These are phyloP conservation scores for Pachypsylla venusta DNA, from an alignment of 1,140 invertebrate species.

Conservation along the genomic window DNA sequence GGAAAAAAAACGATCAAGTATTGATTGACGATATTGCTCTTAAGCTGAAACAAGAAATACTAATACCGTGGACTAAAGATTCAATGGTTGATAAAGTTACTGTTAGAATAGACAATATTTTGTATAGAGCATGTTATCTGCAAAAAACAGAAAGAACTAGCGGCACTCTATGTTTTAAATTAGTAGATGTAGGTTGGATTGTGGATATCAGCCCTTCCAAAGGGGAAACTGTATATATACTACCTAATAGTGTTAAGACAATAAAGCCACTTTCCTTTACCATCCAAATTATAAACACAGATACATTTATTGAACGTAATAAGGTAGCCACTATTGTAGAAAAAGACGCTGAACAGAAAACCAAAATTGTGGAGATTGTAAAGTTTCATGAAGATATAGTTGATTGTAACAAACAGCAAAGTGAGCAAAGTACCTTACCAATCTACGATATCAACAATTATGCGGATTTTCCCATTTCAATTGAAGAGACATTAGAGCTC, in stretches of 20 bases:
- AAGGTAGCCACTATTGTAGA: neutral
- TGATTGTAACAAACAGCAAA: neutral
- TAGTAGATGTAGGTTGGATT: neutral
- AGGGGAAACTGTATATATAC: neutral
- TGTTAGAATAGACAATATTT: neutral
- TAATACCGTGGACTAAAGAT: neutral
- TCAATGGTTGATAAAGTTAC: neutral
- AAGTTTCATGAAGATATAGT: neutral
- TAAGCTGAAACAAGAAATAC: neutral
- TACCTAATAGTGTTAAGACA: neutral
- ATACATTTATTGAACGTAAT: neutral
- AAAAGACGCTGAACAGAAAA: neutral
- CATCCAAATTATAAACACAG: neutral
- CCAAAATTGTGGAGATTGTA: neutral
- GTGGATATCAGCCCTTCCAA: neutral
- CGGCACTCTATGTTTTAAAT: neutral
- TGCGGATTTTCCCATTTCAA: neutral
- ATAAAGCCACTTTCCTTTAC: conserved; percentile 1
- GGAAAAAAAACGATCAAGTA: neutral
- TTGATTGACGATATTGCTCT: neutral
- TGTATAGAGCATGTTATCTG: neutral
- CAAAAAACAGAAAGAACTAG: neutral
- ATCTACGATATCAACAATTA: too few relatives aligned
- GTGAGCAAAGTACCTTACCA: too few relatives aligned
- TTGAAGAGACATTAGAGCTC: too few relatives aligned